Conservation (phyloP, 2,888 invertebrate genomes). For the Eupsilia transversa region DNA sequence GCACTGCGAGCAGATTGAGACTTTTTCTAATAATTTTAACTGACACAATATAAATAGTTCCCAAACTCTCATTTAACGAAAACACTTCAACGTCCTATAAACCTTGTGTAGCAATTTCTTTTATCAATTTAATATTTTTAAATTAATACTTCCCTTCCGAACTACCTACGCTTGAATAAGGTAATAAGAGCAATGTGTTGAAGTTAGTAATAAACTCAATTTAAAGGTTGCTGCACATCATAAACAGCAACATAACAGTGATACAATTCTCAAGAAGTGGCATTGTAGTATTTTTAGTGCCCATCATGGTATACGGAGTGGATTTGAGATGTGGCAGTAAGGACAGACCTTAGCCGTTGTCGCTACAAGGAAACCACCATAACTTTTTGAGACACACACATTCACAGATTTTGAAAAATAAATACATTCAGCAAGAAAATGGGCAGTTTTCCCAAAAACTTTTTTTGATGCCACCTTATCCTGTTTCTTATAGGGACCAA, state of each 20-base stretch:
- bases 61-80: not conserved
- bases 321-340: too few species aligned
- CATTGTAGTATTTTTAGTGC: not conserved
- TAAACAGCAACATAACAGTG: too few species aligned
- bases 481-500: too few species aligned
- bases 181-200: not conserved
- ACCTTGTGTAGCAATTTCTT: not conserved
- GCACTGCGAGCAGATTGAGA: not conserved
- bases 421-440: too few species aligned
- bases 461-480: too few species aligned
- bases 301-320: not conserved
- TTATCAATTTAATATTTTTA: not conserved
- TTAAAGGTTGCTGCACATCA: conserved; percentile 1
- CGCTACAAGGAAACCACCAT: too few species aligned
- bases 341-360: too few species aligned
- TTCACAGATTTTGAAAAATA: too few species aligned
- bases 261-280: conserved; percentile 3
- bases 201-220: not conserved
- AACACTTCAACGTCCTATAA: not conserved
- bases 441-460: too few species aligned
- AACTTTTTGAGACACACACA: too few species aligned
- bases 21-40: not conserved
- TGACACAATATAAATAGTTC: not conserved
- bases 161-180: not conserved
- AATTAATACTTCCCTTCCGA: not conserved